A percentile compares a stretch with the other conserved stretches of the same genome.
phyloP scores from a whole-genome alignment of 2,888 invertebrate genomes.

The Perdita meconis region DNA sequence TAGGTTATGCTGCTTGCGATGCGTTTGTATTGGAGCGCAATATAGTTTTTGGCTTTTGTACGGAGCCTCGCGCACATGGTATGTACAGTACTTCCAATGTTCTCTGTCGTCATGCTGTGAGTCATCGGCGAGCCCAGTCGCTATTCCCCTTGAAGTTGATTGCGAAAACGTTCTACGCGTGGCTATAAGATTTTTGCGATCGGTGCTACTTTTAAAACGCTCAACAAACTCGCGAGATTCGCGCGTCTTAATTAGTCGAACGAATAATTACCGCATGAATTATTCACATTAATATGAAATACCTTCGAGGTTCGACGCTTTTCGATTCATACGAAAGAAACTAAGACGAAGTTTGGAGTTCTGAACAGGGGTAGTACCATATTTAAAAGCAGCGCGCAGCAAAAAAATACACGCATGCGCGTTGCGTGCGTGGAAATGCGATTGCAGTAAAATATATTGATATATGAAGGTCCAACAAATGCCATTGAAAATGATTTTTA shows the following conservation, averaged over 20 bases:
- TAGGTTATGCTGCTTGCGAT: too few relatives aligned
- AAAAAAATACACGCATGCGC: not conserved
- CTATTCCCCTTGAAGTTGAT: constrained; percentile 54
- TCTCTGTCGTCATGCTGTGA: constrained; percentile 73
- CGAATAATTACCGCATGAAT: constrained; percentile 12
- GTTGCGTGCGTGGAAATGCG: not conserved
- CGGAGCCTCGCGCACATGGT: constrained; percentile 52
- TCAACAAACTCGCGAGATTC: constrained; percentile 6
- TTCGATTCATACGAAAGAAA: constrained; percentile 9
- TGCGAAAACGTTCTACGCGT: constrained; percentile 56
- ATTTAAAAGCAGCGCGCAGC: not conserved
- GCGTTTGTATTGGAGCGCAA: too few relatives aligned
- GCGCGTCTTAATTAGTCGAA: constrained; percentile 15
- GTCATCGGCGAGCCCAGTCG: constrained; percentile 68
- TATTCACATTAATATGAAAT: constrained; percentile 9
- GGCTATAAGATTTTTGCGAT: constrained; percentile 14
- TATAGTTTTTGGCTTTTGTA: too few relatives aligned
- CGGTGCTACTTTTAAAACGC: constrained; percentile 9
- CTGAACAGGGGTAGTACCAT: too few relatives aligned
- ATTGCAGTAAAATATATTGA: too few relatives aligned
- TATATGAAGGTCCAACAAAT: too few relatives aligned
- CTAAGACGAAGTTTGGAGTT: too few relatives aligned
- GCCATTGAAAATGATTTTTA: too few relatives aligned
- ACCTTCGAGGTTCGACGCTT: not conserved
- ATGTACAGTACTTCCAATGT: constrained; percentile 56